Evolutionary conservation across 2,113 vertebrate genomes (phyloP), one percentile per base, ranked within the genome.

Genomic region (Tachycineta bicolor): DNA sequence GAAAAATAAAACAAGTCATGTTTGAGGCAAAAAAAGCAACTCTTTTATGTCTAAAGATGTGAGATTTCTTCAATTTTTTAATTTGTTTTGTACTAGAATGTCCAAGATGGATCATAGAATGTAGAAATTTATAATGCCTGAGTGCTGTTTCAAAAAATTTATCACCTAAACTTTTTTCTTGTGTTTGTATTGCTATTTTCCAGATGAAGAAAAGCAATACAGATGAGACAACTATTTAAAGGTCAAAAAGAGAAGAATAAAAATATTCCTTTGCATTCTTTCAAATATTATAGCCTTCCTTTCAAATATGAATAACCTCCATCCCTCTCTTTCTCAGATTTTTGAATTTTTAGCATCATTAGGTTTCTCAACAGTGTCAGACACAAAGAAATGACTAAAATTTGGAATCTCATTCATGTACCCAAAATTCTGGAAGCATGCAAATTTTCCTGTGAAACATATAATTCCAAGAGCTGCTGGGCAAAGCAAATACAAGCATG

Each of bases 301-400:
- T 87, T 69, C 14, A 79, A 65, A 90, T 39, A 37, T 20, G 19
- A 83, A 50, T 46, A 78, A 58, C 28, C 5, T 71, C 11, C 7
- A 4, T 43, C 24, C 11, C 4, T 46, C 19, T 77, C 58, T 88
- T 87, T 79, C 47, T 37, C 12, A 24, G 7, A 14, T 43, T 43
- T 43, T 44, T 87, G 9, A 83, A 70, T 83, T 83, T 96, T 81
- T 55, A 94, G 11, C 49, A 86, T 86, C 68, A 77, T 88, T 96
- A 77, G 17, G 21, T 93, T 83, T 78, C 59, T 86, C 67, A 83
- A 2, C 33, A 60, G 22, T 34, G 28, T 9, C 53, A 64, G 34
- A 60, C 7, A 49, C 33, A 89, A 71, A 41, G 55, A 89, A 80
- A 52, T 71, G 6, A 64, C 0, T 3, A 74, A 34, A 81, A 86